Percentiles rank a stretch among this genome's conserved stretches.
These are phyloP conservation scores for Caretta caretta DNA, from an alignment of 2,113 vertebrate species.

Conservation along the genomic window DNA sequence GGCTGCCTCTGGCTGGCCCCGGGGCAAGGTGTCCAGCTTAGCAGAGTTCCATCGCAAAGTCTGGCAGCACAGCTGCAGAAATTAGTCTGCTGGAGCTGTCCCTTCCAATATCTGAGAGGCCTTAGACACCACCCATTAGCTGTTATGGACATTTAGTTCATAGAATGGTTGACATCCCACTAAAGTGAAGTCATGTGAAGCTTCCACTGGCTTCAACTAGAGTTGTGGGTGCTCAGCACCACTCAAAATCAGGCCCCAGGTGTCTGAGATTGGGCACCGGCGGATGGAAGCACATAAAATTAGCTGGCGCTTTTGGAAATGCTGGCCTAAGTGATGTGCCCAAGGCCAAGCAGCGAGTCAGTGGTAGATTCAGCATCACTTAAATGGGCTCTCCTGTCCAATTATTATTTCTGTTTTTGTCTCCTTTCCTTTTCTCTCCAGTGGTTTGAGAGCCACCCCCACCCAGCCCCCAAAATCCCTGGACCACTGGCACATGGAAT, in stretches of 20 bases:
- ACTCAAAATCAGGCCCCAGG: not conserved
- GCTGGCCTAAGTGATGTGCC: not conserved
- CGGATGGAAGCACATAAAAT: not conserved
- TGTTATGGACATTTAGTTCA: not conserved
- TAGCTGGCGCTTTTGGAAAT: not conserved
- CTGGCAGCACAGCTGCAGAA: not conserved
- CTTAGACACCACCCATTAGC: not conserved
- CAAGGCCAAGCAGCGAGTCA: not conserved
- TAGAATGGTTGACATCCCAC: not conserved
- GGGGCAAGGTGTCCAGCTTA: not conserved
- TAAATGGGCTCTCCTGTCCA: not conserved
- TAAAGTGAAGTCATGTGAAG: not conserved
- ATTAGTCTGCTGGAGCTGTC: not conserved
- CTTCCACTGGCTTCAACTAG: not conserved
- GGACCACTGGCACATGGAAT: constrained; percentile 73
- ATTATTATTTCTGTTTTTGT: not conserved
- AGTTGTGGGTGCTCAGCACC: not conserved
- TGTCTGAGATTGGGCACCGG: not conserved
- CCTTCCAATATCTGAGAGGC: not conserved
- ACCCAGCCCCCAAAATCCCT: constrained; percentile 48
- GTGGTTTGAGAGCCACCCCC: constrained; percentile 46
- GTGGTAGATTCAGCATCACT: not conserved
- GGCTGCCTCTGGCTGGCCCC: not conserved
- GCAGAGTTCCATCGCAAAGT: not conserved
- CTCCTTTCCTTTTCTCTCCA: constrained; percentile 20